Conservation (phyloP, 2,797 vertebrate genomes). For the Bovichtus variegatus region DNA sequence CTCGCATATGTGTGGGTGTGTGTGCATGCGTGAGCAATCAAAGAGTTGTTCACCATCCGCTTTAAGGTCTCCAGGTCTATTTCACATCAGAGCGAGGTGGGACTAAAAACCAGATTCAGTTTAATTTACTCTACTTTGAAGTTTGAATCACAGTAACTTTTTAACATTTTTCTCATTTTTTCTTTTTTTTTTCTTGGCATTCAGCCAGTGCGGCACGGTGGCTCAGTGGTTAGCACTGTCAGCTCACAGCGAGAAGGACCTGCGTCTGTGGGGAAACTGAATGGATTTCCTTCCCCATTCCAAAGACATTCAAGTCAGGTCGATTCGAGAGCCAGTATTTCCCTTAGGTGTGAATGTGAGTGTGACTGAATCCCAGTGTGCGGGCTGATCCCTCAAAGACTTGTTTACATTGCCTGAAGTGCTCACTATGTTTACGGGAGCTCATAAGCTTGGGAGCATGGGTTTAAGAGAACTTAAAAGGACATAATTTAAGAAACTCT, state of each 20-base stretch:
- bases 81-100: conserved; percentile 70
- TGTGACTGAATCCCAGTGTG: conserved; percentile 55
- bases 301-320: conserved; percentile 68
- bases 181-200: too few species aligned
- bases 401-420: conserved; percentile 60
- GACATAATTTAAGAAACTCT: conserved; percentile 24
- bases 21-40: conserved; percentile 23
- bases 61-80: conserved; percentile 68
- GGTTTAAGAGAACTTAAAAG: conserved; percentile 51
- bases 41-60: conserved; percentile 49
- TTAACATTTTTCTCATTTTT: conserved; percentile 52
- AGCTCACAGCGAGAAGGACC: conserved; percentile 47
- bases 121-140: conserved; percentile 71
- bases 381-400: conserved; percentile 48
- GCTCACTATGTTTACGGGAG: conserved; percentile 42
- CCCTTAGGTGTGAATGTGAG: conserved; percentile 59
- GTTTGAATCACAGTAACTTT: conserved; percentile 68
- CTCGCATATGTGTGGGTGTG: neutral
- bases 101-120: conserved; percentile 74
- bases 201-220: conserved; percentile 41
- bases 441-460: conserved; percentile 29
- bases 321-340: conserved; percentile 56
- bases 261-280: conserved; percentile 60
- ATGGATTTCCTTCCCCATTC: conserved; percentile 62
- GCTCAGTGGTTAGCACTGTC: conserved; percentile 60